These are phyloP conservation scores for Exephanes ischioxanthus DNA, from an alignment of 2,888 invertebrate species.

Conservation along the genomic window DNA sequence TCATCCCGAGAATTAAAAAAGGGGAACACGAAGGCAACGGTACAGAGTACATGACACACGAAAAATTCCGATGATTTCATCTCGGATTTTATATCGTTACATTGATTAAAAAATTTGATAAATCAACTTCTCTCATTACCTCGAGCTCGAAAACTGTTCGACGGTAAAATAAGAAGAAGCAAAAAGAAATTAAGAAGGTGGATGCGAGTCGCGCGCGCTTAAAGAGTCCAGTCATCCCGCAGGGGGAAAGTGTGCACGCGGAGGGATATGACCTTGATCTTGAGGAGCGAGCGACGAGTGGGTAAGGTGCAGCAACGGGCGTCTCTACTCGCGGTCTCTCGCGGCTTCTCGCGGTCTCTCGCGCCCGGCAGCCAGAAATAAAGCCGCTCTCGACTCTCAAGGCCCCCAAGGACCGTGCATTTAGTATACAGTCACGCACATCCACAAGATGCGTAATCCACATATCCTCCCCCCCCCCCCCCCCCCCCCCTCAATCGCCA, in stretches of 20 bases:
- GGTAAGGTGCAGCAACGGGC: conserved; percentile 70
- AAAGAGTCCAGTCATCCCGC: conserved; percentile 83
- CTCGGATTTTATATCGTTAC: neutral
- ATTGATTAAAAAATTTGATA: neutral
- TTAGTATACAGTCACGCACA: conserved; percentile 46
- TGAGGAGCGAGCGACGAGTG: conserved; percentile 75
- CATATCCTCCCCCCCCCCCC: neutral
- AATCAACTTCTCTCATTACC: neutral
- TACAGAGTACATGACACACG: conserved; percentile 29
- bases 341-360: conserved; percentile 48
- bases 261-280: conserved; percentile 83
- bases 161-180: conserved; percentile 17
- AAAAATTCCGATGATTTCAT: conserved; percentile 54
- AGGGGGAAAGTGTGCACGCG: conserved; percentile 58
- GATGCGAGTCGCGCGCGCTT: conserved; percentile 73
- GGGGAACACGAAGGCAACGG: conserved; percentile 12
- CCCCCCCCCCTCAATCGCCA: neutral
- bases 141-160: conserved; percentile 12
- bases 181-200: conserved; percentile 51
- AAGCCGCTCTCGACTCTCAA: conserved; percentile 70
- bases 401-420: conserved; percentile 61
- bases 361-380: conserved; percentile 74
- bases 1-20: conserved; percentile 14
- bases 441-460: conserved; percentile 14
- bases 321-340: conserved; percentile 53